Base-by-base conservation (phyloP, 2,797 vertebrate genomes). In the Lepus townsendii region DNA sequence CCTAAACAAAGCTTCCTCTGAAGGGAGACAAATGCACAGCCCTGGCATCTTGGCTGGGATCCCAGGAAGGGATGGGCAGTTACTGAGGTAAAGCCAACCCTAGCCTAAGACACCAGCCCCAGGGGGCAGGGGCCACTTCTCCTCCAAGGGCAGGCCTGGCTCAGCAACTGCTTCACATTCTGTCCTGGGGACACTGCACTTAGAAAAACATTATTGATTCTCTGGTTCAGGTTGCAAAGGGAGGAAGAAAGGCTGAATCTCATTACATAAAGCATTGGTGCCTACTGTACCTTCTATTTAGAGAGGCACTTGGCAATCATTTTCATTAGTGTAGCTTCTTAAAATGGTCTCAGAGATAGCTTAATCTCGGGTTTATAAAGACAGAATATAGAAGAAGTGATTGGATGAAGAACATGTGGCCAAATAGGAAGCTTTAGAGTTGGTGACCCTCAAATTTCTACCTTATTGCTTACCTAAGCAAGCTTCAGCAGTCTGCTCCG, bases 1-100 rank as follows among this genome's bases (percentile, higher is more conserved):
- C 66, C 27, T 9, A n/a, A 83, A 93, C 92, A 96, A 96, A 96
- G 79, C 84, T 80, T 76, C 90, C 82, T 86, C 91, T 92, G 90
- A 96, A 90, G 57, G 5, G 16, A 73, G 84, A 90, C 96, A 95
- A 94, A 92, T 95, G 3, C 92, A 95, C 91, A 90, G 75, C 83
- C 76, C 75, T 88, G 95, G 96, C 85, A 69, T 90, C 78, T 95
- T 94, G 97, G 95, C 94, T n/a, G 71, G 82, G 30, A 32, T 76
- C 78, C 91, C 90, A 72, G 97, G 77, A 91, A 94, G 78, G 85
- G 95, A 60, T 68, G 91, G 95, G 86, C 77, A 60, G 63, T 75
- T 7, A 32, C 19, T 12, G 26, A 13, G 16, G 66, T 35, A 52
- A 35, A 68, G 52, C n/a, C 80, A 87, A 52, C 35, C 57, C 6